phyloP scores from a whole-genome alignment of 1,140 invertebrate genomes.

The Zaprionus tsacasi region DNA sequence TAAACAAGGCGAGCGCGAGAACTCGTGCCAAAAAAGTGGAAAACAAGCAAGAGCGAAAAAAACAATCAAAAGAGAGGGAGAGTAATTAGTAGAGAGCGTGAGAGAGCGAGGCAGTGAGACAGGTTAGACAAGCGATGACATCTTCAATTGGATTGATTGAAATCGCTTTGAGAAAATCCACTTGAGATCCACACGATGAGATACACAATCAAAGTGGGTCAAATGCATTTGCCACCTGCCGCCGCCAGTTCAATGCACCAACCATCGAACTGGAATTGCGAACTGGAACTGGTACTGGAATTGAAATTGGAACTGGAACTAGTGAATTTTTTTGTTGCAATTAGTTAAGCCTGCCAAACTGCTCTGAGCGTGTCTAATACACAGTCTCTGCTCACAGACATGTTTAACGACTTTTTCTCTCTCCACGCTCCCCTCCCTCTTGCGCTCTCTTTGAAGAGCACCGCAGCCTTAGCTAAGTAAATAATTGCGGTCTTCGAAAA shows the following conservation, averaged over 20 bases:
- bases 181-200: slow-evolving; percentile 25
- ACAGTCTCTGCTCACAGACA: background rate
- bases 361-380: slow-evolving; percentile 15
- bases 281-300: background rate
- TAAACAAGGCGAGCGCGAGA: slow-evolving; percentile 58
- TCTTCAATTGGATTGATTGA: slow-evolving; percentile 65
- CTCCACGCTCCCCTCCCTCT: background rate
- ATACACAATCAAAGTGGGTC: slow-evolving; percentile 58
- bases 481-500: slow-evolving; percentile 57
- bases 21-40: slow-evolving; percentile 56
- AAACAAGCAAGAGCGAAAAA: slow-evolving; percentile 37
- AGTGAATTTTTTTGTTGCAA: slow-evolving; percentile 11
- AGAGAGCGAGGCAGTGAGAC: background rate
- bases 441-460: slow-evolving; percentile 24
- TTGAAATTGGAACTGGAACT: slow-evolving; percentile 8
- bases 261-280: background rate
- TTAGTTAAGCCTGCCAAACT: slow-evolving; percentile 17
- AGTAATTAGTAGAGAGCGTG: background rate
- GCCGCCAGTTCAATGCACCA: slow-evolving; percentile 56
- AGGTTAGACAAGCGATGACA: slow-evolving; percentile 52
- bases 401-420: slow-evolving; percentile 20
- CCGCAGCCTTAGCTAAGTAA: slow-evolving; percentile 46
- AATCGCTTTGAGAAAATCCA: slow-evolving; percentile 52
- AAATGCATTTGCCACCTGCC: slow-evolving; percentile 54
- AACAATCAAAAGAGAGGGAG: background rate